These are phyloP conservation scores for Styela clava DNA, from an alignment of 23 tunicate genomes.

Conservation along the genomic window DNA sequence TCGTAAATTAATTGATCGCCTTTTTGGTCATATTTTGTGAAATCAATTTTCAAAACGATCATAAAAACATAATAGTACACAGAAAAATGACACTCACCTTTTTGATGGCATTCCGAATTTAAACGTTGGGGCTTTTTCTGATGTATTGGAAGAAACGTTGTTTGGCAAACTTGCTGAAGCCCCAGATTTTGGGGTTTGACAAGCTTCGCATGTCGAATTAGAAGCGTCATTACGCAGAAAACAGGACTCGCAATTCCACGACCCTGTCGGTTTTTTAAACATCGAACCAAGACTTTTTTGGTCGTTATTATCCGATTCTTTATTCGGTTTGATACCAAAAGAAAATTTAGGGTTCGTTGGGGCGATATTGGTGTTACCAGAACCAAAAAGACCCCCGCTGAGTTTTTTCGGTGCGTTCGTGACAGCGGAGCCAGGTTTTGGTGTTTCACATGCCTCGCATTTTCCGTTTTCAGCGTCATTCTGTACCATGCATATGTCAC, in stretches of 20 bases:
- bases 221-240: not conserved
- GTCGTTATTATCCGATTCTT: not conserved
- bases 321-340: not conserved
- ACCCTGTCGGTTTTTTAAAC: not conserved
- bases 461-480: conserved; percentile 8
- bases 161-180: not conserved
- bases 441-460: conserved; percentile 32
- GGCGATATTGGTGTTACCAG: not conserved
- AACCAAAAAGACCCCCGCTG: not conserved
- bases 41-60: no score
- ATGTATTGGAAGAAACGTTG: not conserved
- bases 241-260: not conserved
- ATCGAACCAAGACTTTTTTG: not conserved
- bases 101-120: not conserved
- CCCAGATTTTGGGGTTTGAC: not conserved
- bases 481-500: conserved; percentile 16
- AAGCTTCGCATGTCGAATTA: not conserved
- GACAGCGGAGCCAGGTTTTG: conserved; percentile 14
- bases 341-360: not conserved
- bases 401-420: not conserved
- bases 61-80: not conserved
- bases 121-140: not conserved
- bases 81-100: not conserved
- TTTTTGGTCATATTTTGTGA: no score
- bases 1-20: no score